Percentiles rank a stretch among this genome's conserved stretches.
Conservation (phyloP, 2,113 vertebrate species). For the Nettapus auritus region DNA sequence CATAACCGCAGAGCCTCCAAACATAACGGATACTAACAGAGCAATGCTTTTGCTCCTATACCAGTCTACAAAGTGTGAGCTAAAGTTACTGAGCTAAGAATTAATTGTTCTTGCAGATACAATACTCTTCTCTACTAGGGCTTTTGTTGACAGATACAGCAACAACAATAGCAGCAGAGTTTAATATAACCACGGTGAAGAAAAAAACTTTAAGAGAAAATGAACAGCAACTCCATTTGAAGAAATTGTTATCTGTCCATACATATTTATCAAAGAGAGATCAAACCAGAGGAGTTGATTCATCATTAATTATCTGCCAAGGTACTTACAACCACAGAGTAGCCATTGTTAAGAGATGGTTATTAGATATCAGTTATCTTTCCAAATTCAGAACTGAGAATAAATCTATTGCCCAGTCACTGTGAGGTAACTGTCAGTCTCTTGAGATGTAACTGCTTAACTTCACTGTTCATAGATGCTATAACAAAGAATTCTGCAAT, state of each 20-base stretch:
- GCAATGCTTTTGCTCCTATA: fast-evolving
- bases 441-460: background rate
- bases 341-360: background rate
- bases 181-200: background rate
- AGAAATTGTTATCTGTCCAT: background rate
- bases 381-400: background rate
- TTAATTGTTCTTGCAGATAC: background rate
- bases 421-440: background rate
- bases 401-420: background rate
- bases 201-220: background rate
- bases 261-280: background rate
- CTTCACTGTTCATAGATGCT: background rate
- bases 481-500: background rate
- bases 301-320: background rate
- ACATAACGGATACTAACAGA: background rate
- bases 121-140: background rate
- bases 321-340: background rate
- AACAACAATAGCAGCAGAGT: background rate
- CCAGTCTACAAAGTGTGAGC: background rate
- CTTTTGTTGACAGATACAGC: background rate
- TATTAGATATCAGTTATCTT: background rate
- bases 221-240: background rate
- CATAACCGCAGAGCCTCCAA: background rate
- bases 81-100: background rate
- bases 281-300: background rate